Base-by-base conservation (phyloP, 2,888 invertebrate species). In the Parnassius orleans region DNA sequence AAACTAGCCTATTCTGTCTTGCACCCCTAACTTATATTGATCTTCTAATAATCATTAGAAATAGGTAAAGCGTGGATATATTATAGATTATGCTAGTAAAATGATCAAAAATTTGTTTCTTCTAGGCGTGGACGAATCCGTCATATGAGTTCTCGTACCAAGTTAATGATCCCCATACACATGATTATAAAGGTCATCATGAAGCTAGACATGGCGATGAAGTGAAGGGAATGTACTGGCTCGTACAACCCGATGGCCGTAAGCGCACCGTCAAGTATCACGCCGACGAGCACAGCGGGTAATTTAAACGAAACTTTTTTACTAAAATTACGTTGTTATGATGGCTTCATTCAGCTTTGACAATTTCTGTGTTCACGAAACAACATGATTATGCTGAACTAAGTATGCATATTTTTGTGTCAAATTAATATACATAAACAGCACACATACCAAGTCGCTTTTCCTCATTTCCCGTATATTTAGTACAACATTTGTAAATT, bases 81-180 rank as follows among this genome's bases (percentile, higher is more conserved):
- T n/a, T n/a, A n/a, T n/a, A n/a, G 24, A 24, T 24, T 24, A 24
- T 24, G 3, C 24, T 24, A 24, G 24, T 7, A 24, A 24, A 12
- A 19, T 47, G 57, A 51, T 3, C 15, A 43, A 42, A 9, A 12
- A 10, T 5, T 11, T 54, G 7, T 43, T 5, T 44, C 10, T 71
- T 68, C 11, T 68, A 90, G 90, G 90, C 86, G 58, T 77, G 75
- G 81, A 72, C 90, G 80, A 87, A 90, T 86, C 90, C 91, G 66
- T 83, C 85, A 77, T 91, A 91, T 77, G 90, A 92, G 71, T 93
- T 90, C 86, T 90, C 89, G 67, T 93, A 93, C 77, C 88, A 87
- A 70, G 93, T 93, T 60, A 76, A 86, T 63, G 93, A 93, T 75
- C 90, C 91, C 58, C 87, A 93, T 74, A 93, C 93, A 19, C 92